A percentile compares a stretch with the other conserved stretches of the same genome.
Conservation (phyloP, 2,888 invertebrate genomes). For the Cephus rjabovi region DNA sequence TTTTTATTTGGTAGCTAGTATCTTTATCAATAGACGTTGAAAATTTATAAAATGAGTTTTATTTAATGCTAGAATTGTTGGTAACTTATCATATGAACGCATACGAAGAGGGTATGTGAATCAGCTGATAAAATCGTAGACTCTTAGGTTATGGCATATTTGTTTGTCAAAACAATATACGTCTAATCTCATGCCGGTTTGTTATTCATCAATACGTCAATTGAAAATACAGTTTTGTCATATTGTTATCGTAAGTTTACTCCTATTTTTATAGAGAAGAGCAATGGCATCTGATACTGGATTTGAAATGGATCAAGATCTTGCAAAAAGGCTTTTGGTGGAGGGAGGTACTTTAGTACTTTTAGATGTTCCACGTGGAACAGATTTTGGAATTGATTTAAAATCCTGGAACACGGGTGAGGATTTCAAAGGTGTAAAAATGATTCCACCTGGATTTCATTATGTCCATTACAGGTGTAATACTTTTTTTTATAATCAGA, state of each 20-base stretch:
- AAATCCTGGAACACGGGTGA: conserved; percentile 91
- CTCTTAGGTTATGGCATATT: background rate
- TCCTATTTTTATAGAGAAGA: background rate
- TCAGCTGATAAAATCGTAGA: background rate
- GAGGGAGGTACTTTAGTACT: conserved; percentile 88
- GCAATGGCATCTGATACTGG: conserved; percentile 17
- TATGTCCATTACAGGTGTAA: conserved; percentile 88
- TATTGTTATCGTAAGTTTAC: background rate
- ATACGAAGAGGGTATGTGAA: background rate
- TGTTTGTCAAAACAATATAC: background rate
- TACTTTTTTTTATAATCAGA: conserved; percentile 49
- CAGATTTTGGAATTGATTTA: conserved; percentile 97
- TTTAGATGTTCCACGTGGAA: conserved; percentile 87
- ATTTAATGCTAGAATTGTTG: background rate
- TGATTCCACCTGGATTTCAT: conserved; percentile 98
- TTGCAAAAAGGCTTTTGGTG: conserved; percentile 79
- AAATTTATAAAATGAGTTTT: background rate
- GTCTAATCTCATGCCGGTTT: background rate
- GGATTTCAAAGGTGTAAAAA: conserved; percentile 95
- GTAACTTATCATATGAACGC: background rate
- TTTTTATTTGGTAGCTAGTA: background rate
- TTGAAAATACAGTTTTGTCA: background rate
- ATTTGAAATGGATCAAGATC: conserved; percentile 78
- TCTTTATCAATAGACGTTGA: background rate
- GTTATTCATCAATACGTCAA: background rate